A percentile compares a stretch with the other conserved stretches of the same genome.
Evolutionary conservation across 2,888 invertebrate genomes (phyloP).

Genomic region (Eumacrocentrus americanus): DNA sequence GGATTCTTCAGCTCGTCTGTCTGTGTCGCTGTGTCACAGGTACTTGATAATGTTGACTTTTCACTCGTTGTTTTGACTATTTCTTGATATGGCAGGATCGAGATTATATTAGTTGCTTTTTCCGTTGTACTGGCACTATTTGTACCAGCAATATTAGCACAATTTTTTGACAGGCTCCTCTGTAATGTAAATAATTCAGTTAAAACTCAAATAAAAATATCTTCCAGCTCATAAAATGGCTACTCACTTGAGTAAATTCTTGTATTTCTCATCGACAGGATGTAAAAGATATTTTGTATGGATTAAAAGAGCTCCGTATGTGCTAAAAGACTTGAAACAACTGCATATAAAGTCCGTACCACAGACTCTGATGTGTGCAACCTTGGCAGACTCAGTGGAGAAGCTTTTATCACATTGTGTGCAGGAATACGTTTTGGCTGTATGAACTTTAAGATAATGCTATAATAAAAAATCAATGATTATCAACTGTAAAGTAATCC

Average conservation of each 20-base stretch:
- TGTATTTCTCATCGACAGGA: slow-evolving; percentile 53
- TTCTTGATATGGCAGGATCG: slow-evolving; percentile 41
- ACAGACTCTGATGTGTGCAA: slow-evolving; percentile 57
- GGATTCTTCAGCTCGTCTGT: slow-evolving; percentile 49
- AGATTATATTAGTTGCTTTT: slow-evolving; percentile 36
- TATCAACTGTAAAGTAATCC: neutral
- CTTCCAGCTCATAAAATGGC: too few relatives aligned
- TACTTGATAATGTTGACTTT: slow-evolving; percentile 36
- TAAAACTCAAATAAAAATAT: slow-evolving; percentile 16
- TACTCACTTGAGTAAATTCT: slow-evolving; percentile 48
- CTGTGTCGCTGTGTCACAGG: slow-evolving; percentile 49
- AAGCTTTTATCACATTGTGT: slow-evolving; percentile 57
- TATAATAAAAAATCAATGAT: slow-evolving; percentile 36
- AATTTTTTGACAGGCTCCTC: slow-evolving; percentile 37
- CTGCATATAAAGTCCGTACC: slow-evolving; percentile 57
- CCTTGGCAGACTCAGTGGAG: slow-evolving; percentile 57
- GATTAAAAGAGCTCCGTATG: slow-evolving; percentile 60
- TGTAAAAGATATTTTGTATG: slow-evolving; percentile 57
- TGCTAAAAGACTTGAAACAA: slow-evolving; percentile 54
- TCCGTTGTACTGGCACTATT: neutral
- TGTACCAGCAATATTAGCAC: neutral
- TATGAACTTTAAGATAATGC: slow-evolving; percentile 62
- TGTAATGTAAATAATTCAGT: slow-evolving; percentile 23
- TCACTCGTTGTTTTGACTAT: slow-evolving; percentile 23
- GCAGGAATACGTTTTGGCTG: slow-evolving; percentile 58